Conservation (phyloP, 2,888 invertebrate species). For the Trissoscelio sp. region DNA sequence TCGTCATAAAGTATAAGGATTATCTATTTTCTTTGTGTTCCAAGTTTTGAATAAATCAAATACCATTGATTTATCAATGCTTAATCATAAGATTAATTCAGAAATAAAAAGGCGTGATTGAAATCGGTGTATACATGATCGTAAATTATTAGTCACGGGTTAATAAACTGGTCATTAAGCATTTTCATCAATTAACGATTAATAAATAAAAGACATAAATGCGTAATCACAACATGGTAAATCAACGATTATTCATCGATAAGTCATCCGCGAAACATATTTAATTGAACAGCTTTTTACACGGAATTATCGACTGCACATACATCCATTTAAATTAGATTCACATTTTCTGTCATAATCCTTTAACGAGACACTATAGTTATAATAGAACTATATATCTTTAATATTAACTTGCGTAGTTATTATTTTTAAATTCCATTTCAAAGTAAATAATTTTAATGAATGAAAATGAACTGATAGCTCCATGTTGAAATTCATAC, state of each 20-base stretch:
- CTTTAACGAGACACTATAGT: not conserved
- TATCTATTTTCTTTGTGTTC: too few relatives aligned
- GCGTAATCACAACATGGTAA: slow-evolving; percentile 21
- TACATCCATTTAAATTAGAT: slow-evolving; percentile 56
- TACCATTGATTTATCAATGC: too few relatives aligned
- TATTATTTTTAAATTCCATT: too few relatives aligned
- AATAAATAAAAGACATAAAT: slow-evolving; percentile 36
- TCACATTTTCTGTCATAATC: slow-evolving; percentile 24
- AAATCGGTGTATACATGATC: slow-evolving; percentile 14
- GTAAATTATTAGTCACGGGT: slow-evolving; percentile 12
- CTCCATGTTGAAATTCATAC: too few relatives aligned
- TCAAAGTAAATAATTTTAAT: too few relatives aligned
- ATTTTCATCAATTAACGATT: slow-evolving; percentile 36
- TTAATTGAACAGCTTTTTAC: slow-evolving; percentile 46
- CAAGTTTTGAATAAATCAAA: too few relatives aligned
- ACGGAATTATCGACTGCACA: slow-evolving; percentile 33
- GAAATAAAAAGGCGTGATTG: slow-evolving; percentile 16
- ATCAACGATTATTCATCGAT: slow-evolving; percentile 41
- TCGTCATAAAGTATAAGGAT: too few relatives aligned
- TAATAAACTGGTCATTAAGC: slow-evolving; percentile 27
- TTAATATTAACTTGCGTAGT: too few relatives aligned
- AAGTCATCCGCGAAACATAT: slow-evolving; percentile 42
- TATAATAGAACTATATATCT: too few relatives aligned
- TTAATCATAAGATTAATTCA: not conserved
- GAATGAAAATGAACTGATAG: too few relatives aligned